Evolutionary conservation across 2,797 vertebrate species (phyloP).

Genomic region (Pangasius krempfi): DNA sequence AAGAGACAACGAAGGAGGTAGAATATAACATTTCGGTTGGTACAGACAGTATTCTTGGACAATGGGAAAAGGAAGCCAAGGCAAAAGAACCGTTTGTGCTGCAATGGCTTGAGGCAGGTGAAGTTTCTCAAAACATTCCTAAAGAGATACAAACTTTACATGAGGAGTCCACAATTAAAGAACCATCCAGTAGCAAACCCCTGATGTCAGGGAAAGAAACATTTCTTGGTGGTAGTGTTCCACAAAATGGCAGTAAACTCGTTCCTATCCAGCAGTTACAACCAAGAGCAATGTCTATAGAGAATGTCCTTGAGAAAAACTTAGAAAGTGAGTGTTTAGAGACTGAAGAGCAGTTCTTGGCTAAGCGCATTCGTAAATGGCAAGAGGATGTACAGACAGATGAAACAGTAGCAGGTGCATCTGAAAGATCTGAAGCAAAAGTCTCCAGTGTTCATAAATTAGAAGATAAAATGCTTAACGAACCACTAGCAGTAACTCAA

Average conservation of each 20-base stretch:
- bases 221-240: slow-evolving; percentile 50
- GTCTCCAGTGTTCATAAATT: slow-evolving; percentile 13
- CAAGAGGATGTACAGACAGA: slow-evolving; percentile 67
- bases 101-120: slow-evolving; percentile 57
- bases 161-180: slow-evolving; percentile 42
- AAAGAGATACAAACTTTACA: slow-evolving; percentile 44
- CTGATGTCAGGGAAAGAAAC: slow-evolving; percentile 55
- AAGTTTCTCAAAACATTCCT: slow-evolving; percentile 49
- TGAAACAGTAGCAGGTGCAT: slow-evolving; percentile 59
- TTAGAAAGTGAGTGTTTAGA: slow-evolving; percentile 67
- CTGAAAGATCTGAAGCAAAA: slow-evolving; percentile 56
- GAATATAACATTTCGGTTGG: slow-evolving; percentile 50
- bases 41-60: slow-evolving; percentile 39
- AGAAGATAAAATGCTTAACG: slow-evolving; percentile 31
- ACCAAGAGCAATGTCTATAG: slow-evolving; percentile 57
- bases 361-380: slow-evolving; percentile 69
- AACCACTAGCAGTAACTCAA: neutral
- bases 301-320: slow-evolving; percentile 68
- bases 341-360: slow-evolving; percentile 71
- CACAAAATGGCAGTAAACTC: slow-evolving; percentile 40
- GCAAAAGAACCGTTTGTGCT: slow-evolving; percentile 52
- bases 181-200: slow-evolving; percentile 53
- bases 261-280: slow-evolving; percentile 48
- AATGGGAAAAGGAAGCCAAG: slow-evolving; percentile 49
- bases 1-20: slow-evolving; percentile 38